Percentiles rank a stretch among this genome's conserved stretches.
phyloP scores from a whole-genome alignment of 1,140 invertebrate genomes.

The Latrodectus geometricus region DNA sequence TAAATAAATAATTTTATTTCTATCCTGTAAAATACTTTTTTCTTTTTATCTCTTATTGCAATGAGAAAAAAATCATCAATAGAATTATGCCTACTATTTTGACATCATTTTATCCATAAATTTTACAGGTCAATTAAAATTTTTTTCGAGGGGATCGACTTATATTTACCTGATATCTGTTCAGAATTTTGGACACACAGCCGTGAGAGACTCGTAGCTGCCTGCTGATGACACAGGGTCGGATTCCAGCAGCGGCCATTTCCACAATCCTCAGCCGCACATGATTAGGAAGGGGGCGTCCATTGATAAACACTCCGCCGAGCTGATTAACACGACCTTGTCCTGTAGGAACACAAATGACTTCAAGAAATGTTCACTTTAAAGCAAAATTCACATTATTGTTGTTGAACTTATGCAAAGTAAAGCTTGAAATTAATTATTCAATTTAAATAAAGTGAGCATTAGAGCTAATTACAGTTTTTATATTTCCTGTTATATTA shows the following conservation, averaged over 20 bases:
- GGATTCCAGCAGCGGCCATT: slow-evolving; percentile 70
- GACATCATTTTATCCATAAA: background rate
- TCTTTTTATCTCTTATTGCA: too few relatives aligned
- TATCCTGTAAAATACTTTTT: too few relatives aligned
- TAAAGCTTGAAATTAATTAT: too few relatives aligned
- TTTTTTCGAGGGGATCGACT: background rate
- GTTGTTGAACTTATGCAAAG: too few relatives aligned
- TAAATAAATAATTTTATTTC: too few relatives aligned
- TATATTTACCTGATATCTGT: slow-evolving; percentile 71
- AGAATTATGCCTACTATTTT: background rate
- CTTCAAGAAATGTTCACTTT: background rate
- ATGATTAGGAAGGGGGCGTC: slow-evolving; percentile 71
- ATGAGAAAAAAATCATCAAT: too few relatives aligned
- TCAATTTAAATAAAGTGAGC: too few relatives aligned
- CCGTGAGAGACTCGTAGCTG: slow-evolving; percentile 71
- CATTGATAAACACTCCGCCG: slow-evolving; percentile 72
- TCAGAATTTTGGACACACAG: slow-evolving; percentile 72
- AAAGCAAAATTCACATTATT: too few relatives aligned
- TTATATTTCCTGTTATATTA: too few relatives aligned
- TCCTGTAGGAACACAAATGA: slow-evolving; percentile 61
- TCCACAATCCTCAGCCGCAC: slow-evolving; percentile 70
- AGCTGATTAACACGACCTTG: slow-evolving; percentile 70
- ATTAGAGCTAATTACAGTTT: too few relatives aligned
- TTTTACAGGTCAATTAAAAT: background rate
- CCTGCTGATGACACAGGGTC: slow-evolving; percentile 70